Conservation (phyloP, 2,888 invertebrate species). For the Conistra vaccinii region DNA sequence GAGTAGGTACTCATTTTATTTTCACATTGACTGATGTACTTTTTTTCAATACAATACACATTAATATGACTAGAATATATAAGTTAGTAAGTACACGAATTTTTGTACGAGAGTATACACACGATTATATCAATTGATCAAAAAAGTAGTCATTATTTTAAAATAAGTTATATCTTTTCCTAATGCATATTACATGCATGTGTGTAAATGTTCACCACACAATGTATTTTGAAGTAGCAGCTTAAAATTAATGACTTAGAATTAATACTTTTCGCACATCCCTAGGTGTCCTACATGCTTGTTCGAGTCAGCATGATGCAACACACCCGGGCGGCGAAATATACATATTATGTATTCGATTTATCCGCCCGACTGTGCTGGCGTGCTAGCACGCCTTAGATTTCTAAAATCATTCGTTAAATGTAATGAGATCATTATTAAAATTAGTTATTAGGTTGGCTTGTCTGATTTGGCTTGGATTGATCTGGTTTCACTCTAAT, state of each 20-base stretch:
- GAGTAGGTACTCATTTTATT: conserved; percentile 21
- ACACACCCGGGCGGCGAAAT: too few relatives aligned
- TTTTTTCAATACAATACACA: neutral
- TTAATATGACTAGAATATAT: conserved; percentile 12
- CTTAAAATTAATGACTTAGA: conserved; percentile 23
- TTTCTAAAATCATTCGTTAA: neutral
- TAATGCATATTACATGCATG: neutral
- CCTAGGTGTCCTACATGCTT: neutral
- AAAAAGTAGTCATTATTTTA: neutral
- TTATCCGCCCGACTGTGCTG: neutral
- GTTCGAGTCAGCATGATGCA: too few relatives aligned
- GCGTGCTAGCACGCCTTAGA: neutral
- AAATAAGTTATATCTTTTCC: neutral
- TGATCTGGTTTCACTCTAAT: conserved; percentile 24
- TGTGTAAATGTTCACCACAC: neutral
- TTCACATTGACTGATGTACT: conserved; percentile 6
- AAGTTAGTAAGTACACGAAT: neutral
- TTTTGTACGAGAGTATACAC: neutral
- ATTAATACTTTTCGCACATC: conserved; percentile 14
- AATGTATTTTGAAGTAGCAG: neutral
- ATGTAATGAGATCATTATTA: conserved; percentile 4
- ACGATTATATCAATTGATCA: neutral
- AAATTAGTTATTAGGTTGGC: neutral
- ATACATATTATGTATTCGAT: too few relatives aligned
- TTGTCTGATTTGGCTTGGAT: neutral